A percentile compares a stretch with the other conserved stretches of the same genome.
phyloP scores from a whole-genome alignment of 2,888 invertebrate species.

The Elmis aenea region DNA sequence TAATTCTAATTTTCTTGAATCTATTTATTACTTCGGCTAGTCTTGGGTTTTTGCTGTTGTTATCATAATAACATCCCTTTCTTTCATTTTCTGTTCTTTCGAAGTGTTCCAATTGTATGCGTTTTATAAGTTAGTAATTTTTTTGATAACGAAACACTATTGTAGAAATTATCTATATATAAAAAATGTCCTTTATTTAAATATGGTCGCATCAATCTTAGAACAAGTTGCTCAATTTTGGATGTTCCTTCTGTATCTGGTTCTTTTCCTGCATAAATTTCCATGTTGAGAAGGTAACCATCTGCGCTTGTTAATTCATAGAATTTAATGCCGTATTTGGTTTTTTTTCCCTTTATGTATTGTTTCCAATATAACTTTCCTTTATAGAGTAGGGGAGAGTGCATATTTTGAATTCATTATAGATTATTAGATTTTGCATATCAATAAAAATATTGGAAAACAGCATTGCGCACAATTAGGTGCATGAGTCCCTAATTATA shows the following conservation, averaged over 20 bases:
- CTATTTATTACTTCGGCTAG: too few relatives aligned
- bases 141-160: neutral
- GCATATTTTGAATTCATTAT: too few relatives aligned
- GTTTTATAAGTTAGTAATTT: neutral
- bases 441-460: too few relatives aligned
- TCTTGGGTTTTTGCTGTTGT: too few relatives aligned
- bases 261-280: neutral
- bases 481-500: too few relatives aligned
- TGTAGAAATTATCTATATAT: neutral
- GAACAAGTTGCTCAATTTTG: neutral
- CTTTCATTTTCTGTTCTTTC: neutral
- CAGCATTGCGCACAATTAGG: too few relatives aligned
- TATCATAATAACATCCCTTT: too few relatives aligned
- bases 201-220: neutral
- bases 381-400: too few relatives aligned
- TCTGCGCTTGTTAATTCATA: neutral
- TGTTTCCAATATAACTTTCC: neutral
- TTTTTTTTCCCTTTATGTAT: neutral
- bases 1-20: too few relatives aligned
- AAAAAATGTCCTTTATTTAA: neutral
- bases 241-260: neutral
- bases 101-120: neutral
- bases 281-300: neutral
- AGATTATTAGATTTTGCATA: too few relatives aligned
- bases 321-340: neutral